Evolutionary conservation across 53 echinoderm and acorn worm species (phyloP), one percentile per base, ranked within the genome.

Genomic region (Echinometra lucunter): DNA sequence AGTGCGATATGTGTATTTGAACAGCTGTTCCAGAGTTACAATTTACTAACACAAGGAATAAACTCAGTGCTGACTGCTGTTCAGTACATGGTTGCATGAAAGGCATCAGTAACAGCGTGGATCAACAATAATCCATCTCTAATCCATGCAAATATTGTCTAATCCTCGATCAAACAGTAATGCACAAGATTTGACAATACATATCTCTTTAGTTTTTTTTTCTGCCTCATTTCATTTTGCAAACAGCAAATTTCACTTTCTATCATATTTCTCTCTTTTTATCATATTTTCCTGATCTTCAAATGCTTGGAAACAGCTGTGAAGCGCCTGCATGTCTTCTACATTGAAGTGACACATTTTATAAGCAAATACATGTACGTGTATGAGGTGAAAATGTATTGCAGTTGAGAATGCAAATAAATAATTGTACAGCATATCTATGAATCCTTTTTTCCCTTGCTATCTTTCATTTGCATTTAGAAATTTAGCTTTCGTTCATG

Each of bases 111-210:
- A 34, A 69, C 15, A 32, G 10, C 34, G 32, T 12, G 85, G 85
- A 85, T 85, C 28, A 85, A 85, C 37, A 85, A 11, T 85, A n/a
- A 85, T 85, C 10, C 85, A 0, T 28, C 13, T 85, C 85, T 47
- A 85, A 85, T 53, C 85, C 44, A 49, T 49, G 7, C 23, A 49
- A 13, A 85, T 85, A 12, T 49, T 85, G 9, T 28, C 45, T 85
- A 47, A 85, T 85, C 85, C 49, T 42, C 19, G 42, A 78, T 40
- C 42, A 78, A 35, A 17, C 21, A 78, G 11, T 78, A 78, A 35
- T 78, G 42, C 78, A 78, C 4, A 78, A 21, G 38, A 40, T 78
- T 78, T 78, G 38, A 5, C 78, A 42, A 42, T 78, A 78, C n/a
- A n/a, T n/a, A 42, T 78, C 78, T 78, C 37, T 75, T 75, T 21